Evolutionary conservation across 2,113 vertebrate genomes (phyloP).

Genomic region (Mystacornis crossleyi): DNA sequence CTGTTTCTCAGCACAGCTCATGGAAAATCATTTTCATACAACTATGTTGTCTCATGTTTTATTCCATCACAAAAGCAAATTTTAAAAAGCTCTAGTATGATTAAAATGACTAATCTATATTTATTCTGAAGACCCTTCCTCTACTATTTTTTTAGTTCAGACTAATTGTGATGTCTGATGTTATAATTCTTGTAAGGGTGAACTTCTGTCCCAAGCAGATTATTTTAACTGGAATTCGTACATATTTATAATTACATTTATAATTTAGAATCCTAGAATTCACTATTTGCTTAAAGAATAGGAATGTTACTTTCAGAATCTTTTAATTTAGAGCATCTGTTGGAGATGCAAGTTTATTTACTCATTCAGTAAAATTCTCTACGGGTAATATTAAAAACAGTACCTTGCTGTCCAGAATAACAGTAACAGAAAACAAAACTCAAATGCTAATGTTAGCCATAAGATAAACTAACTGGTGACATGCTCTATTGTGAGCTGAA

Average conservation of each 20-base stretch:
- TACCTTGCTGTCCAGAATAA: background rate
- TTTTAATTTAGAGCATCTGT: background rate
- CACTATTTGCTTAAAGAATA: background rate
- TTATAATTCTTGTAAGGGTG: background rate
- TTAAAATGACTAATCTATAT: background rate
- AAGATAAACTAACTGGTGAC: conserved; percentile 26
- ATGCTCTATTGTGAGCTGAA: background rate
- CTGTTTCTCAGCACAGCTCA: background rate
- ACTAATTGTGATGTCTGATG: background rate
- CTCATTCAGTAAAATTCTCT: background rate
- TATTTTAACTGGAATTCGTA: background rate
- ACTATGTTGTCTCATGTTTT: background rate
- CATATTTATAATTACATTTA: background rate
- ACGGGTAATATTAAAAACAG: background rate
- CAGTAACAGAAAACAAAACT: background rate
- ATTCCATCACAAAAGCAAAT: background rate
- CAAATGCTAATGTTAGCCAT: background rate
- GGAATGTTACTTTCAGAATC: background rate
- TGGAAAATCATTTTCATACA: background rate
- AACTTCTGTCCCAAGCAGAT: background rate
- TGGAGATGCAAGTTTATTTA: background rate
- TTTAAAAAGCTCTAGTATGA: background rate
- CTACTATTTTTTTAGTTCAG: background rate
- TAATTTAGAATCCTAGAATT: background rate
- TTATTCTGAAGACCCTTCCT: background rate